These are phyloP conservation scores for Lacerta agilis DNA, from an alignment of 2,797 vertebrate genomes.

Conservation along the genomic window DNA sequence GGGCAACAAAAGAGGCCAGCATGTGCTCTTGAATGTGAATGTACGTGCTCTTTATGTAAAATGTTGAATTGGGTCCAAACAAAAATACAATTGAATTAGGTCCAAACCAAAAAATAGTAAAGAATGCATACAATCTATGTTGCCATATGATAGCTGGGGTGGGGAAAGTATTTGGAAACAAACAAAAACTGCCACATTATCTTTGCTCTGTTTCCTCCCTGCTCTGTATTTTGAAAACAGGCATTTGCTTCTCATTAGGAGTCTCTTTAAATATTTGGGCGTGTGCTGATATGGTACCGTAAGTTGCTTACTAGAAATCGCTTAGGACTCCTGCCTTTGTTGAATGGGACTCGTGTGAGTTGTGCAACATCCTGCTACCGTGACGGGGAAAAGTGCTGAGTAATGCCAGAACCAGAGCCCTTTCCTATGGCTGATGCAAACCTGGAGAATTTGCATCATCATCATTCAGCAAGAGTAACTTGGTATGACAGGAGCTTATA, in stretches of 20 bases:
- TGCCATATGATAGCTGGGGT: conserved; percentile 11
- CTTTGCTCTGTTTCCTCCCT: conserved; percentile 67
- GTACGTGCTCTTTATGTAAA: not conserved
- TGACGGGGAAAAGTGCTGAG: conserved; percentile 76
- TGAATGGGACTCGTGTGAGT: conserved; percentile 65
- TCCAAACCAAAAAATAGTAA: not conserved
- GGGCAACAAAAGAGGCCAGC: not conserved
- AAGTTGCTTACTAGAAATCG: conserved; percentile 60
- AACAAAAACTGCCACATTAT: conserved; percentile 65
- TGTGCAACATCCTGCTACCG: conserved; percentile 73
- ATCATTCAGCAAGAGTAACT: conserved; percentile 80
- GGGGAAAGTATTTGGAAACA: conserved; percentile 59
- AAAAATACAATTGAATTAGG: not conserved
- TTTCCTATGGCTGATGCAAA: conserved; percentile 85
- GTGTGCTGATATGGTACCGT: conserved; percentile 56
- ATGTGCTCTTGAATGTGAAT: not conserved
- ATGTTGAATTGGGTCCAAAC: not conserved
- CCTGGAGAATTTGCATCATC: conserved; percentile 87
- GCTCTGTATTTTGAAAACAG: conserved; percentile 62
- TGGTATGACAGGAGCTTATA: conserved; percentile 82
- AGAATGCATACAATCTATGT: conserved; percentile 31
- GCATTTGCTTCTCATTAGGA: conserved; percentile 65
- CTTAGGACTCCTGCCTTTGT: conserved; percentile 69
- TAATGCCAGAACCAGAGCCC: conserved; percentile 75
- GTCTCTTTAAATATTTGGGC: conserved; percentile 64